Conservation (phyloP, 2,888 invertebrate species). For the Cotesia congregata region DNA sequence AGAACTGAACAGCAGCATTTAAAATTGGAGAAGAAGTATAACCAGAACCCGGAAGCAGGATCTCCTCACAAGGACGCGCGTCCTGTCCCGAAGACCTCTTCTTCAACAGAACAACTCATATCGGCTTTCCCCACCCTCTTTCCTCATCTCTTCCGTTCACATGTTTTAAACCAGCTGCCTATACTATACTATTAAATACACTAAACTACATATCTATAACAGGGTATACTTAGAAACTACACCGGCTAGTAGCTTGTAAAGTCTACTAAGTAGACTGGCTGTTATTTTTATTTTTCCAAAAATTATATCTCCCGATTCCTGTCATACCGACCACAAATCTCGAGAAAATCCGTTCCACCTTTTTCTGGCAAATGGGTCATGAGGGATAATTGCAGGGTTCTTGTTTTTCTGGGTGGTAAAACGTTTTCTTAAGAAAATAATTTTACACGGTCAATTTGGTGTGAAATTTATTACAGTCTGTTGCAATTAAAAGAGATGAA, state of each 20-base stretch:
- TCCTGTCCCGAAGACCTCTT: slow-evolving; percentile 65
- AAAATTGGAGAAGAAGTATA: slow-evolving; percentile 25
- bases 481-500: no score
- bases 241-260: neutral
- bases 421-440: no score
- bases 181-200: slow-evolving; percentile 18
- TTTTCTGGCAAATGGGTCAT: neutral
- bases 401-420: neutral
- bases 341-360: neutral
- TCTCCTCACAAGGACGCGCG: slow-evolving; percentile 60
- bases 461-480: no score
- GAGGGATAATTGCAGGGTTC: neutral
- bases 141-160: slow-evolving; percentile 38
- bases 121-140: slow-evolving; percentile 36
- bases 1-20: slow-evolving; percentile 25
- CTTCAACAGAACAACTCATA: slow-evolving; percentile 36
- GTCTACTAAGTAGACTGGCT: neutral
- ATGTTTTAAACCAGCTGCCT: slow-evolving; percentile 36
- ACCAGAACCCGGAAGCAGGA: slow-evolving; percentile 65
- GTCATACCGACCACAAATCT: neutral
- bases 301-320: neutral
- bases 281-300: neutral
- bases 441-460: no score
- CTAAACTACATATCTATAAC: neutral
- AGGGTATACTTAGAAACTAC: neutral